Evolutionary conservation across 2,113 vertebrate species (phyloP).

Genomic region (Platichthys flesus): DNA sequence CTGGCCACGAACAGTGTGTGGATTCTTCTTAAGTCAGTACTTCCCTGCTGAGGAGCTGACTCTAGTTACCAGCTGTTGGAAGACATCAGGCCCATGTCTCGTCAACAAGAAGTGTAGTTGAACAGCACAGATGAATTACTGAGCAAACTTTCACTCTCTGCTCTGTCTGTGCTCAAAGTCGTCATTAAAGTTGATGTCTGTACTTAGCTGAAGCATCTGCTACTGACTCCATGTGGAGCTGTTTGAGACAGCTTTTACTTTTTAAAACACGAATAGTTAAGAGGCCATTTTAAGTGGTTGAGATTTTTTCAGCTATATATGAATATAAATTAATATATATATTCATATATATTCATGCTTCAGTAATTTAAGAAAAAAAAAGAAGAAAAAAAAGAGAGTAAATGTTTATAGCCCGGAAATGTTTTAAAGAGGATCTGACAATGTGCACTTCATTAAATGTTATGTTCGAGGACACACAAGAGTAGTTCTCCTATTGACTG

Average conservation of each 20-base stretch:
- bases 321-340: too few species aligned
- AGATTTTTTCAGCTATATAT: not conserved
- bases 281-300: not conserved
- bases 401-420: too few species aligned
- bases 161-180: not conserved
- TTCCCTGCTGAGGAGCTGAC: not conserved
- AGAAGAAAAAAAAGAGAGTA: too few species aligned
- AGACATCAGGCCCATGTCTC: not conserved
- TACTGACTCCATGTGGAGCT: not conserved
- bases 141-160: not conserved
- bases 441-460: too few species aligned
- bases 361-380: too few species aligned
- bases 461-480: too few species aligned
- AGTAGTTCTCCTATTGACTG: too few species aligned
- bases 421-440: too few species aligned
- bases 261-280: not conserved
- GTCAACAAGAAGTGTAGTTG: not conserved
- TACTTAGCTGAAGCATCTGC: slow-evolving; percentile 4
- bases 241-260: not conserved
- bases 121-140: not conserved
- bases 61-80: not conserved
- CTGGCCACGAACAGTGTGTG: not conserved
- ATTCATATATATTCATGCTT: too few species aligned
- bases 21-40: not conserved
- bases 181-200: slow-evolving; percentile 15